A percentile compares a stretch with the other conserved stretches of the same genome.
Conservation (phyloP, 2,797 vertebrate genomes). For the Tokudaia muenninki region DNA sequence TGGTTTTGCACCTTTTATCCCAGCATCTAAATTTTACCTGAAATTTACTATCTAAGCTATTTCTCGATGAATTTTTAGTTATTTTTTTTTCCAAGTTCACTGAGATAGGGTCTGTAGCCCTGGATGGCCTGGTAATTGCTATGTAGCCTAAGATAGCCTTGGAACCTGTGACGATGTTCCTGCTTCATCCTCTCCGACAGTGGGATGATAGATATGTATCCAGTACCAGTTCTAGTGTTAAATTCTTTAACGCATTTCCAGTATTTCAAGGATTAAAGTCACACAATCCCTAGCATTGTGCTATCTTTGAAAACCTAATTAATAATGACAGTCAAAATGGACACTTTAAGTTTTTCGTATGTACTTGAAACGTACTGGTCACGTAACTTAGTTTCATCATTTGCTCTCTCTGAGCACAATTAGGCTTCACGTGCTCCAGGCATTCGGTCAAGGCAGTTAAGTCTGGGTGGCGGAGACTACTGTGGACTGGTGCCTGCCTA, state of each 20-base stretch:
- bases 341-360: slow-evolving; percentile 19
- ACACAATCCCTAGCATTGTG: neutral
- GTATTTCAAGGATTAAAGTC: neutral
- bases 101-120: neutral
- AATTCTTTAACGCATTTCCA: slow-evolving; percentile 6
- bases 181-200: neutral
- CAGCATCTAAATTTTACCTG: neutral
- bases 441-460: rapidly evolving
- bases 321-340: neutral
- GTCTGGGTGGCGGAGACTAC: neutral
- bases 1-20: slow-evolving; percentile 8
- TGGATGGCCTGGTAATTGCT: neutral
- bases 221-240: neutral
- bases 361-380: neutral
- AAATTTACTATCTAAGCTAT: slow-evolving; percentile 23
- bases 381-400: neutral
- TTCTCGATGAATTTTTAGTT: neutral
- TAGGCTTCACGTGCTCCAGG: neutral
- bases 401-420: neutral
- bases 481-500: neutral
- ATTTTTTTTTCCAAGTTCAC: neutral
- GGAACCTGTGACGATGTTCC: neutral
- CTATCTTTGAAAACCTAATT: slow-evolving; percentile 40
- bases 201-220: neutral
- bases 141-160: neutral